Base-by-base conservation (phyloP, 1,140 invertebrate species). In the Ostrea edulis region DNA sequence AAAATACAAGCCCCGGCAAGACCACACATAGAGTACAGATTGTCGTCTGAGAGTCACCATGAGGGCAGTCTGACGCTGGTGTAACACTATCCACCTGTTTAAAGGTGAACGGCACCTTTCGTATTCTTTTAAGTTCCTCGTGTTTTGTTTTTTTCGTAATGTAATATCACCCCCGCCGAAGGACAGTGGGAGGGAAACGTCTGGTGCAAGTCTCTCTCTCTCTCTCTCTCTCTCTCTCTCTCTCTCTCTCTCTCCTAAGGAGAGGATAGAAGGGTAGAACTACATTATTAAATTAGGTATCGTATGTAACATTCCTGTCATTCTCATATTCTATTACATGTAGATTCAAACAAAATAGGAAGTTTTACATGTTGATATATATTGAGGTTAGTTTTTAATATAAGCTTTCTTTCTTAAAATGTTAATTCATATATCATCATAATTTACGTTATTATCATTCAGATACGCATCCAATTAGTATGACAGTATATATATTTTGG, bases 221-320 rank as follows among this genome's bases (percentile, higher is more conserved):
- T 35, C 68, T 77, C 29, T 77, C 68, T 77, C 25, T 71, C 11
- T 71, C 68, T 71, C 68, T 71, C 68, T 71, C 25, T 71, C 68
- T 35, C 68, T 77, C 68, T 77, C 29, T 77, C 29, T 17, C 11
- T 44, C 11, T 77, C 17, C 25, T 25, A 62, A 62, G 5, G 55
- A 17, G 2, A 44, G 35, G 35, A 5, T 44, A 44, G 35, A 44
- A n/a, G n/a, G n/a, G n/a, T n/a, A n/a, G 55, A 20, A 12, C 55
- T 58, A 58, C 12, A 12, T 8, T 0, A 58, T 8, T 54, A 8
- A 54, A 62, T 62, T 44, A 44, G 35, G 35, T 44, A 44, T 44
- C 1, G 35, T 2, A 44, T 44, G 5, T 5, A 20, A 62, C 17
- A 62, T 62, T 20, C 14, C 14, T 20, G 14, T 62, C 55, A 62